Evolutionary conservation across 1,140 invertebrate genomes (phyloP), one percentile per base, ranked within the genome.

Genomic region (Nomia melanderi): DNA sequence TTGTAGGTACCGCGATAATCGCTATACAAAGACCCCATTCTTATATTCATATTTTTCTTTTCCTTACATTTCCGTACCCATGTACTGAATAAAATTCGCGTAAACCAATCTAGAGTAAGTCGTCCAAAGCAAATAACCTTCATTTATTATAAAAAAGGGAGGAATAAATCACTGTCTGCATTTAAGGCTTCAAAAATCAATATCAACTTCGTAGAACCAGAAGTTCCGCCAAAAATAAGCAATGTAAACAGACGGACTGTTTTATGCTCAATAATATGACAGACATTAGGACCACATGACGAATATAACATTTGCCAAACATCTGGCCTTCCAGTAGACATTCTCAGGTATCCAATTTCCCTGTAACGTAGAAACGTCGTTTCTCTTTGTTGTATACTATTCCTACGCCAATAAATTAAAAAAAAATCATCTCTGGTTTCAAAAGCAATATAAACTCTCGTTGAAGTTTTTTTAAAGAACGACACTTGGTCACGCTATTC

Each of bases 281-380:
- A 11, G 8, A 47, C 39, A 29, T 33, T 25, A 33, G 25, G 31
- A 14, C 36, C 72, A 44, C 39, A 39, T 57, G 72, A 69, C 12
- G n/a, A 33, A 27, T 23, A 14, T 3, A 3, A 33, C 17, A 8
- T 50, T 47, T 69, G 65, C 65, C 73, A 60, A 76, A 25, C 59
- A n/a, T 76, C 33, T 7, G 2, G 27, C 14, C 39, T 11, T n/a
- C 23, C 27, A 17, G 23, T 8, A 33, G 11, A 74, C 41, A 39
- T 17, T 27, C 6, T 11, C 25, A 36, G 14, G 9, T 7, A n/a
- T 9, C 47, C 1, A 6, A 14, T 8, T 25, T 9, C 4, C 23
- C 6, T 33, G 41, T 41, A 11, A 23, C 56, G 25, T 39, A 1
- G 20, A 3, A 1, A 1, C 7, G 2, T 17, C n/a, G 36, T 29